Evolutionary conservation across 2,797 vertebrate genomes (phyloP), one percentile per base, ranked within the genome.

Genomic region (Discoglossus pictus): DNA sequence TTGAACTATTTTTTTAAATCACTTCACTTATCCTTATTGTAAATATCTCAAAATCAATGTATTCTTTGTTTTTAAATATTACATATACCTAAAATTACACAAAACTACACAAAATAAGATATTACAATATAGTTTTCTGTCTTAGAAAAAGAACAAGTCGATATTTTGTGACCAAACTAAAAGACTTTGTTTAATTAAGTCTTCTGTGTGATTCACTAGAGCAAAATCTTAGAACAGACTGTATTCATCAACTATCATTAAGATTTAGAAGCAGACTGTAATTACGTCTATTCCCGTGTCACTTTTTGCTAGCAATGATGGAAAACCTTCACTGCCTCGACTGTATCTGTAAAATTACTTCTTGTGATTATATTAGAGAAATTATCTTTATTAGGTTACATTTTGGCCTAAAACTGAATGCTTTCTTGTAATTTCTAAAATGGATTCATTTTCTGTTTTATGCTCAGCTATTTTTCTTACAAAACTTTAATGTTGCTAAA

Each of bases 191-290:
- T 59, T 67, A 67, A 67, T 67, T 50, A 67, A 67, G 56, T 62
- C 67, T 69, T 69, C 51, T 69, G 54, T 62, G 50, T 46, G 58
- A 69, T 55, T 69, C 59, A 69, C 42, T 54, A 12, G 67, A 69
- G 59, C 42, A 40, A 56, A 56, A 39, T 12, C 36, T 39, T 24
- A 15, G 10, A 56, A 12, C 35, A 56, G 67, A 62, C 59, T 55
- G 67, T n/a, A 55, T 55, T 69, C 67, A 69, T 69, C 67, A 69
- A 69, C 67, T 56, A 69, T 62, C 67, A 69, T 69, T 69, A 69
- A 62, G 67, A 55, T 62, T 61, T 62, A 55, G 53, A 52, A 69
- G 50, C 51, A 69, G 59, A 69, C 62, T 69, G 38, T 62, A 69
- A 69, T 69, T 69, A 69, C 42, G 44, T 34, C 27, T 69, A 62